Conservation (phyloP, 1,140 invertebrate genomes). For the Cydia fagiglandana region DNA sequence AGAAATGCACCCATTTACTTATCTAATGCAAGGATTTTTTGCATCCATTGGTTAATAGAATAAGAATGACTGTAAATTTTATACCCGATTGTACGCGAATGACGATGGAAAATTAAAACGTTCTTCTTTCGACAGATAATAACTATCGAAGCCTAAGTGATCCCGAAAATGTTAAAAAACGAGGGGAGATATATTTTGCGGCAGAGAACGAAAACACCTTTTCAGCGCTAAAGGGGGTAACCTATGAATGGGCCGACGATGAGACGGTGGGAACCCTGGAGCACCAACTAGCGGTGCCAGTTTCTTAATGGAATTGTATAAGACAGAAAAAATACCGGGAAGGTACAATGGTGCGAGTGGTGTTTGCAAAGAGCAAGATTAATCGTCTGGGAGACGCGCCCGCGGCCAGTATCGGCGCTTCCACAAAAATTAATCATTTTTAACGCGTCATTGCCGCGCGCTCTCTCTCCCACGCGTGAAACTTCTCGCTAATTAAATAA, state of each 20-base stretch:
- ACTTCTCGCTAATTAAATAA: constrained; percentile 74
- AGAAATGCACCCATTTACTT: constrained; percentile 51
- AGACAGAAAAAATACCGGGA: constrained; percentile 74
- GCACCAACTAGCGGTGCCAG: constrained; percentile 72
- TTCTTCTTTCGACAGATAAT: constrained; percentile 67
- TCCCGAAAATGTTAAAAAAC: constrained; percentile 63
- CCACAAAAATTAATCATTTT: constrained; percentile 76
- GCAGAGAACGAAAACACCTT: constrained; percentile 74
- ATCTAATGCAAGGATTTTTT: constrained; percentile 30
- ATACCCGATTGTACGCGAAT: constrained; percentile 67
- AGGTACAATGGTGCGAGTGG: constrained; percentile 64
- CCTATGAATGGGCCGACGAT: constrained; percentile 70
- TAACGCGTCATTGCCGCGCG: constrained; percentile 71
- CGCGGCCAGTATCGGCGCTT: constrained; percentile 57
- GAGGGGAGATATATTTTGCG: constrained; percentile 71
- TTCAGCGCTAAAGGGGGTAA: constrained; percentile 54
- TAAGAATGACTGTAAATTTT: constrained; percentile 69
- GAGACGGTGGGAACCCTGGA: constrained; percentile 58
- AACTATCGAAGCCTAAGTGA: constrained; percentile 78
- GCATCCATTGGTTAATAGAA: constrained; percentile 10
- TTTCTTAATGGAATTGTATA: constrained; percentile 75
- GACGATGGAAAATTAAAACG: constrained; percentile 76
- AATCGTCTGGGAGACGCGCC: constrained; percentile 62
- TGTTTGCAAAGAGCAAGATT: constrained; percentile 72
- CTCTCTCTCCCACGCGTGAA: constrained; percentile 61